Conservation (phyloP, 1,140 invertebrate species). For the Drosophila suzukii region DNA sequence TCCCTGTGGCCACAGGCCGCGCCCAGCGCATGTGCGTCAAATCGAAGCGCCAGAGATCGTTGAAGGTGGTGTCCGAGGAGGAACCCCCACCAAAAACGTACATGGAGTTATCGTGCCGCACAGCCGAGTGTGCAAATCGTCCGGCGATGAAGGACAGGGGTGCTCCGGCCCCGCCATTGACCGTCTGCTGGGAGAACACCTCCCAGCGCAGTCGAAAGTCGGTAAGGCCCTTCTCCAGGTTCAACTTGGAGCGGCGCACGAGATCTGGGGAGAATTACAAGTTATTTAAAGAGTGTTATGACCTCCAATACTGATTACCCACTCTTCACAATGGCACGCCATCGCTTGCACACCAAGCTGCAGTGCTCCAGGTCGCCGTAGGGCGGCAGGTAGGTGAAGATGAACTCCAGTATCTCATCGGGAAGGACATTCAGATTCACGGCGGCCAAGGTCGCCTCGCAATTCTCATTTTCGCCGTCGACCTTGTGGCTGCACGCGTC, state of each 20-base stretch:
- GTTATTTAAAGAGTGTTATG: not conserved
- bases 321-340: slow-evolving; percentile 93
- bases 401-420: slow-evolving; percentile 96
- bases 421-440: slow-evolving; percentile 87
- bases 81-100: slow-evolving; percentile 98
- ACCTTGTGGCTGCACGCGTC: slow-evolving; percentile 59
- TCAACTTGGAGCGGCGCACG: slow-evolving; percentile 71
- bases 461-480: slow-evolving; percentile 49
- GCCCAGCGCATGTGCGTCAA: slow-evolving; percentile 93
- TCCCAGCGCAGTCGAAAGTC: slow-evolving; percentile 80
- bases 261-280: slow-evolving; percentile 57
- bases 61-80: slow-evolving; percentile 97
- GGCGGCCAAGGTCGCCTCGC: slow-evolving; percentile 23
- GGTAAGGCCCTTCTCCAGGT: slow-evolving; percentile 74
- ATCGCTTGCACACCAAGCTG: slow-evolving; percentile 93
- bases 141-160: slow-evolving; percentile 90
- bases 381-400: slow-evolving; percentile 94
- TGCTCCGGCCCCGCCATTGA: slow-evolving; percentile 24
- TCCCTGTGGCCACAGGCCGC: slow-evolving; percentile 91
- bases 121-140: slow-evolving; percentile 96
- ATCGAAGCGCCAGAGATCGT: slow-evolving; percentile 98
- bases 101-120: slow-evolving; percentile 93
- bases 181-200: slow-evolving; percentile 65
- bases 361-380: slow-evolving; percentile 95
- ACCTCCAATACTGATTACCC: slow-evolving; percentile 74